Evolutionary conservation across 1,140 invertebrate genomes (phyloP).

Genomic region (Odontomachus brunneus): DNA sequence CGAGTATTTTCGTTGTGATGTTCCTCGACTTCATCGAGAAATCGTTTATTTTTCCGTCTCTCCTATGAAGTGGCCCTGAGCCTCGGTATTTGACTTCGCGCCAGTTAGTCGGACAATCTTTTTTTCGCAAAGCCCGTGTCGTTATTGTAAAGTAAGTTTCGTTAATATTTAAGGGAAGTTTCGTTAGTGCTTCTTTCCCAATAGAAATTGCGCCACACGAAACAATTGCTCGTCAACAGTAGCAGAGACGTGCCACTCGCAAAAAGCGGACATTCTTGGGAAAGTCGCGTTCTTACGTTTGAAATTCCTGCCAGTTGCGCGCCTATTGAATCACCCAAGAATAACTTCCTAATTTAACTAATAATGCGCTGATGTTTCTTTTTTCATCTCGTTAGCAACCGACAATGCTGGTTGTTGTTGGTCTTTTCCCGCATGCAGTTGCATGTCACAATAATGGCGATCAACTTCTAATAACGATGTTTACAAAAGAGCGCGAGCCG

Average conservation of each 20-base stretch:
- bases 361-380: conserved; percentile 23
- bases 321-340: conserved; percentile 29
- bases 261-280: conserved; percentile 8
- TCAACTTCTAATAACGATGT: conserved; percentile 32
- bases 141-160: no score
- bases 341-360: conserved; percentile 57
- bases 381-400: conserved; percentile 40
- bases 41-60: neutral
- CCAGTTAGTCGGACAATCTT: neutral
- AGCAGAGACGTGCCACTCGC: neutral
- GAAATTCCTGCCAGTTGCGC: conserved; percentile 10
- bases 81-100: neutral
- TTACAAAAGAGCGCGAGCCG: conserved; percentile 32
- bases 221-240: neutral
- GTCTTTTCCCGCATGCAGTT: conserved; percentile 36
- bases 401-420: neutral
- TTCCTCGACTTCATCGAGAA: no score
- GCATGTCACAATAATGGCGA: conserved; percentile 39
- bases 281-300: conserved; percentile 44
- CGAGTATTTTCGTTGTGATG: no score
- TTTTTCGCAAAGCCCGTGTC: neutral
- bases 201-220: conserved; percentile 15
- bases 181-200: neutral
- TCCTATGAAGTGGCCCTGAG: no score
- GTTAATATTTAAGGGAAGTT: neutral